Conservation (phyloP, 2,888 invertebrate genomes). For the Acrobasis suavella region DNA sequence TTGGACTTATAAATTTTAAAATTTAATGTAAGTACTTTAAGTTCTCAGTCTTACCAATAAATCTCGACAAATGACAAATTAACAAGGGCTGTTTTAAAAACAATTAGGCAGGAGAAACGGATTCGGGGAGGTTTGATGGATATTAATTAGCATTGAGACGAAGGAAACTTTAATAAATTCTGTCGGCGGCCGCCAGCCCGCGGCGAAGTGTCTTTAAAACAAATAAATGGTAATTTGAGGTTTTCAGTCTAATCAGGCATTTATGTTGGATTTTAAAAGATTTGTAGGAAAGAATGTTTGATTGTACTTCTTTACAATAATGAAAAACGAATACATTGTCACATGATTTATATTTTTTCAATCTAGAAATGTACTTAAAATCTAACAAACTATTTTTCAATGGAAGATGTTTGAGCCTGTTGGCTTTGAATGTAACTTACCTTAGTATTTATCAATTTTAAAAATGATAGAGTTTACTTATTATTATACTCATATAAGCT, state of each 20-base stretch:
- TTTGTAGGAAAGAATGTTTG: not conserved
- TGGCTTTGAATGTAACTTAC: no score
- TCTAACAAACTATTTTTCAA: no score
- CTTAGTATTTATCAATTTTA: no score
- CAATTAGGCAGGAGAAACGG: conserved; percentile 69
- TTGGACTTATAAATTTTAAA: no score
- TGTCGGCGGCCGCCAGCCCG: conserved; percentile 35
- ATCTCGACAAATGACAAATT: conserved; percentile 46
- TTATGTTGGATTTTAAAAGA: not conserved
- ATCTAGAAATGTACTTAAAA: no score
- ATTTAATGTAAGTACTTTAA: no score
- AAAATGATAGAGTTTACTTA: no score
- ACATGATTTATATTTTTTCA: no score
- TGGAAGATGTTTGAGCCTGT: no score
- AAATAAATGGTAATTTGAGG: conserved; percentile 49
- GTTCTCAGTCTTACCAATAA: not conserved
- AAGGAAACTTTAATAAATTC: conserved; percentile 44
- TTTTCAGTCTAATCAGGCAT: not conserved
- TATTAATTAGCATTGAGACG: conserved; percentile 64
- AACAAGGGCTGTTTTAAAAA: conserved; percentile 64
- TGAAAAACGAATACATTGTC: no score
- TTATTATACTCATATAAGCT: no score
- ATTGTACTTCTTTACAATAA: not conserved
- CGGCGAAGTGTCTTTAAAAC: conserved; percentile 58
- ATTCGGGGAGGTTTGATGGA: conserved; percentile 48